A percentile compares a stretch with the other conserved stretches of the same genome.
These are phyloP conservation scores for Stenodema calcarata DNA, from an alignment of 2,888 invertebrate genomes.

Conservation along the genomic window DNA sequence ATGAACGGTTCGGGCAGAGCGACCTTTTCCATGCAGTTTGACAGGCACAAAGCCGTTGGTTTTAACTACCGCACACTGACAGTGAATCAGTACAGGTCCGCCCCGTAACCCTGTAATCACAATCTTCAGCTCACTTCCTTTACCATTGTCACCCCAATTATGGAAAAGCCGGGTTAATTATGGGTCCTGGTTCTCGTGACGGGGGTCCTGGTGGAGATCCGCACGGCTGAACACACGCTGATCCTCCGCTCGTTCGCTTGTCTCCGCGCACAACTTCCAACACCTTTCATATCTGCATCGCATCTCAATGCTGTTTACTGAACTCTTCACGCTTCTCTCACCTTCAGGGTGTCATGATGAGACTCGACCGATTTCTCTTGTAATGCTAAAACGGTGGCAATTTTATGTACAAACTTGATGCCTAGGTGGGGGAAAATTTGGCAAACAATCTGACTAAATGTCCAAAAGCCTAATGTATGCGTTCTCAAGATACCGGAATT, in stretches of 20 bases:
- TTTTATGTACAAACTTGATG: too few species aligned
- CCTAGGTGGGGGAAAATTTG: too few species aligned
- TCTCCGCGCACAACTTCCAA: slow-evolving; percentile 2
- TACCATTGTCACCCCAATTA: slow-evolving; percentile 18
- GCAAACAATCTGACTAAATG: too few species aligned
- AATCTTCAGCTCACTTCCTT: slow-evolving; percentile 7
- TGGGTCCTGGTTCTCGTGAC: background rate
- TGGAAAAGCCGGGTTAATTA: background rate
- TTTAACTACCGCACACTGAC: background rate
- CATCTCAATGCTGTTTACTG: background rate
- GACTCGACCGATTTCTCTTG: background rate
- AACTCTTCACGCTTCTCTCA: background rate
- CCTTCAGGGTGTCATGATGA: background rate
- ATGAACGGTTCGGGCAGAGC: background rate
- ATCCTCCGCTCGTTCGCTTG: background rate
- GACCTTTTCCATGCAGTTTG: slow-evolving; percentile 3
- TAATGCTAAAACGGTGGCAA: too few species aligned
- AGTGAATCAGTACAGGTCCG: background rate
- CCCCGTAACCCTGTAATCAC: background rate
- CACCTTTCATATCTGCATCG: background rate
- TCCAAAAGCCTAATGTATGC: too few species aligned
- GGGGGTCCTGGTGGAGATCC: background rate
- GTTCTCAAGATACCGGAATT: too few species aligned
- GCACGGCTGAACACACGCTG: slow-evolving; percentile 5
- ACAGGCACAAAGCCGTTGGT: background rate